Evolutionary conservation across 1,140 invertebrate species (phyloP).

Genomic region (Sinella curviseta): DNA sequence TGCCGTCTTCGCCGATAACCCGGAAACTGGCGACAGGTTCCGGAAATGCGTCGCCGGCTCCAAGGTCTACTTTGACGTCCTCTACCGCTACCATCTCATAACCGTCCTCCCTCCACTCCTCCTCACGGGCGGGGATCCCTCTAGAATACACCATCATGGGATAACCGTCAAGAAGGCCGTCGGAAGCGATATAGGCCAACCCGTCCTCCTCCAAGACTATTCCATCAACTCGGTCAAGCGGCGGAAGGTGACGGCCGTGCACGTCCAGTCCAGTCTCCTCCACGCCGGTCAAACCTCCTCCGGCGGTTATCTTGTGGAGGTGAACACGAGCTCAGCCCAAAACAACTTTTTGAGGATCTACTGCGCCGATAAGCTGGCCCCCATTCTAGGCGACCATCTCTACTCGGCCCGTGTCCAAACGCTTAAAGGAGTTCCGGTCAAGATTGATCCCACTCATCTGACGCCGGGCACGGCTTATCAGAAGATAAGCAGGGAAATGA

Average conservation of each 20-base stretch:
- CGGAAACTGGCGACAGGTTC: slow-evolving; percentile 21
- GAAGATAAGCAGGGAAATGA: slow-evolving; percentile 49
- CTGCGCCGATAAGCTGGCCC: slow-evolving; percentile 53
- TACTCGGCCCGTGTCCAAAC: slow-evolving; percentile 54
- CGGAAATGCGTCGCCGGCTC: slow-evolving; percentile 24
- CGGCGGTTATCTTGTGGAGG: slow-evolving; percentile 54
- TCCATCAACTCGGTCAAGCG: slow-evolving; percentile 43
- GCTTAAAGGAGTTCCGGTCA: slow-evolving; percentile 52
- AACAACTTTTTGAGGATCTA: slow-evolving; percentile 55
- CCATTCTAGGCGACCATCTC: slow-evolving; percentile 57
- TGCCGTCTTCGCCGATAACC: slow-evolving; percentile 35
- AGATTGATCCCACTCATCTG: slow-evolving; percentile 53
- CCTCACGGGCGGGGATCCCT: background rate
- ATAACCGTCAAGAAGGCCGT: slow-evolving; percentile 25
- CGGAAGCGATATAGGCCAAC: slow-evolving; percentile 36
- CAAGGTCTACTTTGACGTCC: background rate
- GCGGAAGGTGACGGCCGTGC: slow-evolving; percentile 49
- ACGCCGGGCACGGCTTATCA: slow-evolving; percentile 37
- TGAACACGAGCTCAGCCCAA: slow-evolving; percentile 51
- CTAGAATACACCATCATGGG: slow-evolving; percentile 21
- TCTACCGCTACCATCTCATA: slow-evolving; percentile 32
- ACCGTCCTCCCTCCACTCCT: slow-evolving; percentile 13
- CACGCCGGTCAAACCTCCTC: slow-evolving; percentile 51
- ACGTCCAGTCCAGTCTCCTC: slow-evolving; percentile 50
- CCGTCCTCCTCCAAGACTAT: slow-evolving; percentile 39